These are phyloP conservation scores for Teleogryllus oceanicus DNA, from an alignment of 2,888 invertebrate genomes.

Conservation along the genomic window DNA sequence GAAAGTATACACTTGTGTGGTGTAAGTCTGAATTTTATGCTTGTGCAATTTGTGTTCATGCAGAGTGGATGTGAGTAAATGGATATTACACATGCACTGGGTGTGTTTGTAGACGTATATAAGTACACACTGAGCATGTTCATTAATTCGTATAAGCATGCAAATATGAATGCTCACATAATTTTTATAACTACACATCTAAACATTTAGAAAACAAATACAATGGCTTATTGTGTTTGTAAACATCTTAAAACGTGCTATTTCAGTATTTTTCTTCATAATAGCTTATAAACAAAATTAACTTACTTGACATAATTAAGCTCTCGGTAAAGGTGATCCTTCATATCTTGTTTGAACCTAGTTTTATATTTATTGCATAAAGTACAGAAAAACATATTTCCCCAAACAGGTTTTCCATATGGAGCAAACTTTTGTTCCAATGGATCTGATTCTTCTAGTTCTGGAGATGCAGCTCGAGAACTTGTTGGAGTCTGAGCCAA, in stretches of 20 bases:
- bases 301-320: constrained; percentile 63
- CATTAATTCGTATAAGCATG: too few species aligned
- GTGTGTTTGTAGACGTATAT: too few species aligned
- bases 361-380: constrained; percentile 59
- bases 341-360: constrained; percentile 57
- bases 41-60: too few species aligned
- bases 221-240: neutral
- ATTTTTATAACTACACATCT: neutral
- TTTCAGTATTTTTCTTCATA: too few species aligned
- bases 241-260: too few species aligned
- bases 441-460: constrained; percentile 21
- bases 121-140: too few species aligned
- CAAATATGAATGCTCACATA: too few species aligned
- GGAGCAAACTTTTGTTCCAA: constrained; percentile 42
- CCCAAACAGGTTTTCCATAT: constrained; percentile 52
- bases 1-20: too few species aligned
- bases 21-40: too few species aligned
- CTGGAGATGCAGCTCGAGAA: neutral
- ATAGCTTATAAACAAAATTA: neutral
- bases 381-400: constrained; percentile 58
- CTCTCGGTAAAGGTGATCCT: constrained; percentile 65
- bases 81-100: too few species aligned
- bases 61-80: too few species aligned
- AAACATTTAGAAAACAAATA: neutral
- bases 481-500: neutral